Conservation (phyloP, 2,888 invertebrate genomes). For the Mellilla xanthometata region DNA sequence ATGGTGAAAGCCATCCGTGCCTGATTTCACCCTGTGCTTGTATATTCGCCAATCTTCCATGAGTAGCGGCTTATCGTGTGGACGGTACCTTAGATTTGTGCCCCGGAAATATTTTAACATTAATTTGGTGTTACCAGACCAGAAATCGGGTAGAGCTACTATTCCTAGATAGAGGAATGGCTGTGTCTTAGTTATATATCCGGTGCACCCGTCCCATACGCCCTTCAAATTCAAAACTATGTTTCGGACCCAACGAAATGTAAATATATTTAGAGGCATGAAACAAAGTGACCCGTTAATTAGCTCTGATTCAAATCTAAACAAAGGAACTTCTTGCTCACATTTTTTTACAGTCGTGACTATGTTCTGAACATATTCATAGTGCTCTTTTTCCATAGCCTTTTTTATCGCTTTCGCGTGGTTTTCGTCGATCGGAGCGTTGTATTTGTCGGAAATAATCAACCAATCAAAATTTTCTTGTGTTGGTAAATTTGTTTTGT, state of each 20-base stretch:
- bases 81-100: too few species aligned
- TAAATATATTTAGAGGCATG: neutral
- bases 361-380: too few species aligned
- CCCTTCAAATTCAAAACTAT: neutral
- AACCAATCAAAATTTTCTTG: too few species aligned
- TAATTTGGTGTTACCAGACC: too few species aligned
- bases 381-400: too few species aligned
- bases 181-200: neutral
- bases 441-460: too few species aligned
- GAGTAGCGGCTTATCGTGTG: too few species aligned
- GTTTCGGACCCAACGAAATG: neutral
- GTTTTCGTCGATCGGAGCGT: too few species aligned
- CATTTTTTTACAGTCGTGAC: too few species aligned
- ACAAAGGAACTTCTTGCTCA: neutral
- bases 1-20: neutral
- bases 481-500: too few species aligned
- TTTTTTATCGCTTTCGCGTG: too few species aligned
- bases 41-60: neutral
- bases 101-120: too few species aligned
- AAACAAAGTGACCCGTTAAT: neutral
- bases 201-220: neutral
- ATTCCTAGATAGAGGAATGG: neutral
- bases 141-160: neutral
- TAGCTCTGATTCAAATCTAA: neutral
- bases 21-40: neutral